Percentiles rank a stretch among this genome's conserved stretches.
Evolutionary conservation across 2,113 vertebrate genomes (phyloP).

Genomic region (human): GRCh38 chr5:24281501-24282000

Average conservation of each 20-base stretch:
- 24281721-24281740: not conserved
- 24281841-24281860: slow-evolving; percentile 26
- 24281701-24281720: not conserved
- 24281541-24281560: not conserved
- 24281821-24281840: not conserved
- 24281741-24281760: not conserved
- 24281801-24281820: not conserved
- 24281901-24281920: slow-evolving; percentile 1
- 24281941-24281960: not conserved
- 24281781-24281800: not conserved
- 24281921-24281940: not conserved
- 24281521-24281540: not conserved
- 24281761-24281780: not conserved
- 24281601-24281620: not conserved
- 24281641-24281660: not conserved
- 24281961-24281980: not conserved
- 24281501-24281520: not conserved
- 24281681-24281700: slow-evolving; percentile 10
- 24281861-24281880: not conserved
- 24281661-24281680: not conserved
- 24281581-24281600: not conserved
- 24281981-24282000: not conserved
- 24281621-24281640: not conserved
- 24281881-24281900: not conserved
- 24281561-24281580: not conserved